Conservation (phyloP, 2,113 vertebrate species). For the Caretta caretta region DNA sequence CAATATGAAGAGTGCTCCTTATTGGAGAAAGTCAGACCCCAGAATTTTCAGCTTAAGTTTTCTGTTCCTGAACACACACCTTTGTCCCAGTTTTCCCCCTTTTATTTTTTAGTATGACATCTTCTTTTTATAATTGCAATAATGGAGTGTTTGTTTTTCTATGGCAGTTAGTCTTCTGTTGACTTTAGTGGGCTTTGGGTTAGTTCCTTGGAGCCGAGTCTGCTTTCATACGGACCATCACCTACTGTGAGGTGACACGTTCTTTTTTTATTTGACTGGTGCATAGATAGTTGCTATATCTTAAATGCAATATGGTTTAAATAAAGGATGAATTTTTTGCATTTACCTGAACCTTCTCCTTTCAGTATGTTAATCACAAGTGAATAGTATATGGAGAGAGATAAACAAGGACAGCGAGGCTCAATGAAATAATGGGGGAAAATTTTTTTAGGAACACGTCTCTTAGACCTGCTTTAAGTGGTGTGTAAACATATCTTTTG, state of each 20-base stretch:
- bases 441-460: background rate
- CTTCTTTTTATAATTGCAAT: background rate
- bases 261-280: background rate
- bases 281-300: background rate
- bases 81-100: background rate
- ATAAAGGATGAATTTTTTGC: background rate
- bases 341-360: background rate
- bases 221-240: background rate
- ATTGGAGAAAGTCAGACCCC: background rate
- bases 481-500: background rate
- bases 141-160: background rate
- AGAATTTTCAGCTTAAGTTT: background rate
- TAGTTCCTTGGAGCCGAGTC: background rate
- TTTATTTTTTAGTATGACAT: background rate
- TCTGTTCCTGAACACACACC: background rate
- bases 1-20: background rate
- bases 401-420: background rate
- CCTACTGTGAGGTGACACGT: background rate
- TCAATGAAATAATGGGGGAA: slow-evolving; percentile 18
- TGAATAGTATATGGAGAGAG: too few relatives aligned
- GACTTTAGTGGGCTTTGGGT: background rate
- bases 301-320: background rate
- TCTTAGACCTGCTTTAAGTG: background rate
- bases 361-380: background rate
- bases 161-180: background rate